Evolutionary conservation across 2,888 invertebrate species (phyloP), one percentile per base, ranked within the genome.

Genomic region (Drosophila falleni): DNA sequence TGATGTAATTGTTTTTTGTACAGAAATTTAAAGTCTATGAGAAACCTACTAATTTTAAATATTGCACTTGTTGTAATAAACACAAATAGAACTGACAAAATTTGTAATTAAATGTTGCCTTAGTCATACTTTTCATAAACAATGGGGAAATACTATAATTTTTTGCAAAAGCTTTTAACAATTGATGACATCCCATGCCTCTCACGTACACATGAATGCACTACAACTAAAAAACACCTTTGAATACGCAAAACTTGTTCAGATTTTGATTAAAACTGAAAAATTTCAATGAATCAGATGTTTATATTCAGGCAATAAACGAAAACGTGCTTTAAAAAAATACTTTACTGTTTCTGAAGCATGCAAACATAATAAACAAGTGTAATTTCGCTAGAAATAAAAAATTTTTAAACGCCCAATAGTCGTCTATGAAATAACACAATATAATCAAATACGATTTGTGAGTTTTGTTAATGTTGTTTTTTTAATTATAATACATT

Each of bases 271-370:
- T 67, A 33, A 64, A 74, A 6, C 10, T 50, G 31, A 42, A 4
- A 53, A 50, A 42, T 39, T 50, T 16, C n/a, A 58, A 66, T 76
- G 67, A 75, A 58, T 66, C 74, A 74, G 53, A 19, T 47, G 23
- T 56, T 53, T 33, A 26, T 49, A 19, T 41, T 35, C 29, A 47
- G 16, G 54, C 46, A 47, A 51, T 35, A 42, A 47, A 31, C 51
- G 35, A 16, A 41, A 44, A 53, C 33, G 37, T 63, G 49, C 29
- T 61, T 54, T 23, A 23, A 37, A 59, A 51, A 37, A 39, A 35
- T 31, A 51, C 37, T 56, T 53, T 47, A 50, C 39, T 55, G 47
- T 35, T 54, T 54, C n/a, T 39, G n/a, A 39, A 29, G 31, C 31
- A 42, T 19, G 2, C 11, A 29, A 53, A 2, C 15, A 26, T 53